Evolutionary conservation across 2,113 vertebrate species (phyloP).

Genomic region (Sisor rabdophorus): DNA sequence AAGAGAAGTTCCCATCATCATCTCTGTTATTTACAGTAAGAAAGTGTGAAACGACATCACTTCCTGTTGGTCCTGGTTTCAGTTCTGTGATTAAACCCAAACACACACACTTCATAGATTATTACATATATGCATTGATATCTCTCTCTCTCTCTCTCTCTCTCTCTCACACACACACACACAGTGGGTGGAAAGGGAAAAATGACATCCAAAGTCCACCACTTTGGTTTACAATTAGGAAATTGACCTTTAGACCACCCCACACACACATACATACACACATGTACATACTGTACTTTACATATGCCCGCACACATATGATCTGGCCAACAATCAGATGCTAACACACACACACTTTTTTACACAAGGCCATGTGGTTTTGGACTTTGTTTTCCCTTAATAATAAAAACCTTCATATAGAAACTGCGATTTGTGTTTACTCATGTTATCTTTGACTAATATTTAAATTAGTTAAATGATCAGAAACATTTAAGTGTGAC

Average conservation of each 20-base stretch:
- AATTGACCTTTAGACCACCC: not conserved
- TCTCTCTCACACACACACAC: not conserved
- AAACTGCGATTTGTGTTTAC: no score
- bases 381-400: no score
- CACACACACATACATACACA: not conserved
- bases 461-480: no score
- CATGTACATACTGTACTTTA: not conserved
- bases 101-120: not conserved
- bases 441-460: no score
- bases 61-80: constrained; percentile 25
- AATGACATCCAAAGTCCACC: not conserved
- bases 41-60: constrained; percentile 9
- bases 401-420: no score
- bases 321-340: not conserved
- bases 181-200: not conserved
- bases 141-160: not conserved
- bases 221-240: not conserved
- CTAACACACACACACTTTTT: not conserved
- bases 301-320: not conserved
- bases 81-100: not conserved
- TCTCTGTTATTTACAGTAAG: constrained; percentile 19
- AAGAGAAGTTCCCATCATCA: not conserved
- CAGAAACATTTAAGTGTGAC: no score
- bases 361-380: no score
- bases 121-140: not conserved